A percentile compares a stretch with the other conserved stretches of the same genome.
Evolutionary conservation across 23 tunicate genomes (phyloP).

Genomic region (Clavelina lepadiformis): DNA sequence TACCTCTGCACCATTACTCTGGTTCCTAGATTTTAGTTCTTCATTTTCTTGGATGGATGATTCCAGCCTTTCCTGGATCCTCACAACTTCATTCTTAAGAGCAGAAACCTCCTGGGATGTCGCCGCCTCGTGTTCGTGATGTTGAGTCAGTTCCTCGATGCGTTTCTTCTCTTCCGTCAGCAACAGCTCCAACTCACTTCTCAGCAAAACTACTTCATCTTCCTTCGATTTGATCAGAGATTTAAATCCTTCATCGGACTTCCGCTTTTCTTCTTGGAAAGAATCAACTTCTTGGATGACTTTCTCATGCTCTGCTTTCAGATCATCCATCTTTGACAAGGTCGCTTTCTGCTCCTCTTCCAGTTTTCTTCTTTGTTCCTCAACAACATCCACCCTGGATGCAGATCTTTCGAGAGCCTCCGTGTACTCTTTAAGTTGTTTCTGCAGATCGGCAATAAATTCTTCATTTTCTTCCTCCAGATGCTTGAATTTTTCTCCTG

Average conservation of each 20-base stretch:
- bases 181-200: background rate
- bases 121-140: slow-evolving; percentile 5
- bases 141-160: background rate
- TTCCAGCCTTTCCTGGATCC: background rate
- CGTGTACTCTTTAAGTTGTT: slow-evolving; percentile 6
- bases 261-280: slow-evolving; percentile 9
- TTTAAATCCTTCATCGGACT: background rate
- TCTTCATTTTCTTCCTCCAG: slow-evolving; percentile 10
- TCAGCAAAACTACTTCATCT: background rate
- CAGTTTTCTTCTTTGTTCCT: slow-evolving; percentile 23
- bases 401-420: slow-evolving; percentile 2
- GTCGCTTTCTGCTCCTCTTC: slow-evolving; percentile 40
- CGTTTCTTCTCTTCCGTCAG: slow-evolving; percentile 3
- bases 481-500: background rate
- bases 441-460: slow-evolving; percentile 14
- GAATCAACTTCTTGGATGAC: slow-evolving; percentile 8
- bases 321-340: slow-evolving; percentile 16
- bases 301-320: slow-evolving; percentile 4
- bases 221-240: slow-evolving; percentile 7
- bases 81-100: slow-evolving; percentile 1
- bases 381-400: slow-evolving; percentile 11
- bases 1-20: too few species aligned
- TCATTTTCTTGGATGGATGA: background rate
- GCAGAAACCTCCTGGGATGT: background rate
- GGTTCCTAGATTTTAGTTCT: background rate